These are phyloP conservation scores for Cyrtonyx montezumae DNA, from an alignment of 2,113 vertebrate genomes.

Conservation along the genomic window DNA sequence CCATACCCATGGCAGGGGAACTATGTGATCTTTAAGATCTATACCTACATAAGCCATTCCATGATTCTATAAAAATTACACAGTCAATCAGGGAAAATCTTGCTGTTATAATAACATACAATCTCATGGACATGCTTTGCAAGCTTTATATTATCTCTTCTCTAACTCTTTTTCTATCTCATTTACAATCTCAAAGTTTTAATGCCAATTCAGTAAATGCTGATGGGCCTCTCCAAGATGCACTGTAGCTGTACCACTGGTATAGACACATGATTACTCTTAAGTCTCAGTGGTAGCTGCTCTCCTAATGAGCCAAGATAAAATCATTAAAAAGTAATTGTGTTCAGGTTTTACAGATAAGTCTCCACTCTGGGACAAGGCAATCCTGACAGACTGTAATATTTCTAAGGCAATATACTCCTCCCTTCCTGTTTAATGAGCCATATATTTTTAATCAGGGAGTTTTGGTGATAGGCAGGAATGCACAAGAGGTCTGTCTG, in stretches of 20 bases:
- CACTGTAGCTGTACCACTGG: background rate
- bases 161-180: background rate
- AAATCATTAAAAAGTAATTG: constrained; percentile 78
- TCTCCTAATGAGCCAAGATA: constrained; percentile 75
- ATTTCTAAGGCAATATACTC: constrained; percentile 68
- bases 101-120: background rate
- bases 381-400: constrained; percentile 60
- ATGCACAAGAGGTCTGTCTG: background rate
- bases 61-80: background rate
- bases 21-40: background rate
- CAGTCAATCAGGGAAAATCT: background rate
- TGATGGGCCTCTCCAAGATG: constrained; percentile 7
- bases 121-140: background rate
- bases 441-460: constrained; percentile 78
- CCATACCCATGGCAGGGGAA: background rate
- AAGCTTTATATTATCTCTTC: background rate
- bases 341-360: constrained; percentile 71
- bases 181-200: background rate
- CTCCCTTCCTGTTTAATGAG: constrained; percentile 82
- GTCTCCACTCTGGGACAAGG: constrained; percentile 41
- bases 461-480: constrained; percentile 61
- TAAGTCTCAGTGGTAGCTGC: constrained; percentile 63
- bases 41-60: background rate
- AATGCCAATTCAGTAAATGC: background rate
- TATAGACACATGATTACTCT: constrained; percentile 67